Conservation (phyloP, 2,888 invertebrate species). For the Rotaria sp. region DNA sequence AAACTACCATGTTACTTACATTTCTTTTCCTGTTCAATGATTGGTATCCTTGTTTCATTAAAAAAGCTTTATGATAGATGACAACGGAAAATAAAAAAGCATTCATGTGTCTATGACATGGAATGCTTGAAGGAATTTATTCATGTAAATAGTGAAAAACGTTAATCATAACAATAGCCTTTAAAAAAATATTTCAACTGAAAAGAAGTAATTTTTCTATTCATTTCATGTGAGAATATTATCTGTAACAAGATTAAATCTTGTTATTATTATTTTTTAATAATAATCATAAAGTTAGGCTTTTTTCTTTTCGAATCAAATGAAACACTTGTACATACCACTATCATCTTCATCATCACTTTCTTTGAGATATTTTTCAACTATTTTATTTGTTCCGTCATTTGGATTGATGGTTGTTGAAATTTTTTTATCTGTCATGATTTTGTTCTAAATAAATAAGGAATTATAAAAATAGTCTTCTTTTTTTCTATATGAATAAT, state of each 20-base stretch:
- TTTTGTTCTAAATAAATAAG: not conserved
- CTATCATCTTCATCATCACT: not conserved
- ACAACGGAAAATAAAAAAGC: not conserved
- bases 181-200: not conserved
- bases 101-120: not conserved
- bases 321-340: not conserved
- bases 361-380: not conserved
- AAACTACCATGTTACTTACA: not conserved
- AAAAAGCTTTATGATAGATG: not conserved
- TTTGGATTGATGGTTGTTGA: not conserved
- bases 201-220: not conserved
- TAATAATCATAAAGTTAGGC: too few relatives aligned
- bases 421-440: not conserved
- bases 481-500: too few relatives aligned
- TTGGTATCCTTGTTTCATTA: not conserved
- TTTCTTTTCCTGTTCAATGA: not conserved
- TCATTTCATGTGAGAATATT: not conserved
- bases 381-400: not conserved
- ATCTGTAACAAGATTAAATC: not conserved
- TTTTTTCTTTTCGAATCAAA: not conserved
- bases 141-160: not conserved
- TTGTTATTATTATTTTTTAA: not conserved
- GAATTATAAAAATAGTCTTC: too few relatives aligned
- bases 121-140: not conserved
- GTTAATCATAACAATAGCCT: not conserved